Evolutionary conservation across 1,140 invertebrate species (phyloP), one percentile per base, ranked within the genome.

Genomic region (Halesus radiatus): DNA sequence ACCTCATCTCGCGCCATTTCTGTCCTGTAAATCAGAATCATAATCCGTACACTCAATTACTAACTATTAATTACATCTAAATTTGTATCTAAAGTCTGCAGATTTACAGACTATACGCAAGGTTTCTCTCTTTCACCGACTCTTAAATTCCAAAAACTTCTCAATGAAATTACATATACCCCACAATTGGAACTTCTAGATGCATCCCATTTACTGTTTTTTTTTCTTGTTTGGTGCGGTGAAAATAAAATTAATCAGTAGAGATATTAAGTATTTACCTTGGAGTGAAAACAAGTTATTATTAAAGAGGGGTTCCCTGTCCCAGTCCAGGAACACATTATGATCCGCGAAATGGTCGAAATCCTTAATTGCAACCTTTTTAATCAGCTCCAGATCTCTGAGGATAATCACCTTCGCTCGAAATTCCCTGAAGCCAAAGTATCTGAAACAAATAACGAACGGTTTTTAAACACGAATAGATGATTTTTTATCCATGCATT

Each of bases 341-440:
- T 93, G 91, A 83, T 94, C 90, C 0, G 88, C 84, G 78, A 94
- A 94, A 83, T 92, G 85, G 4, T 94, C 91, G 80, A 94, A 94
- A 76, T 93, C 91, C 84, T 93, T 94, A 0, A 94, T 87, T 0
- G 88, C 87, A 1, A 94, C 88, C 50, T 87, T 86, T 81, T 91
- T 93, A 3, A 94, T 90, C 4, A 93, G 20, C 29, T 94, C 92
- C 0, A 90, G 90, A 85, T 94, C 93, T 52, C 89, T 88, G 0
- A 94, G 78, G 13, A 93, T 76, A 3, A 93, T 82, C 2, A 87
- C 80, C 0, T 92, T 92, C 2, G 85, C 87, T 0, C 85, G 52
- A 20, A 93, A 88, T 72, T 92, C 89, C 62, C 87, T 92, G 20
- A 89, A 85, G 3, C 89, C 92, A 0, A 88, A 84, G 78, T 92